Conservation (phyloP, 2,113 vertebrate genomes). For the Ictidomys tridecemlineatus region DNA sequence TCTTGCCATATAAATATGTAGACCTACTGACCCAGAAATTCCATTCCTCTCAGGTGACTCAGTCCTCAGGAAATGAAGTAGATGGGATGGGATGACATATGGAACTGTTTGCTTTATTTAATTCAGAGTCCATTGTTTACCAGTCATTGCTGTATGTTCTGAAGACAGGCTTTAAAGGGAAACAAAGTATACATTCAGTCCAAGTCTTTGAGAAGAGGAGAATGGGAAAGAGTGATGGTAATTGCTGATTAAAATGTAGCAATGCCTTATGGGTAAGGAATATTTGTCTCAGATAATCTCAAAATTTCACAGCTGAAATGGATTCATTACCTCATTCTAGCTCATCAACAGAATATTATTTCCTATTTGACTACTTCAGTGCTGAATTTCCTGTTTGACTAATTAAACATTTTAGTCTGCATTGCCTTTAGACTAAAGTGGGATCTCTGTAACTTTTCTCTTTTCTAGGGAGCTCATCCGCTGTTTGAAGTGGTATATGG, state of each 20-base stretch:
- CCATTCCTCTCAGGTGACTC: neutral
- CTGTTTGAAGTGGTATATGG: slow-evolving; percentile 99
- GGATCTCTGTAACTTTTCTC: slow-evolving; percentile 65
- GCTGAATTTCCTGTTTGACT: slow-evolving; percentile 13
- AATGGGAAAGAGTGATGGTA: neutral
- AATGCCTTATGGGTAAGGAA: neutral
- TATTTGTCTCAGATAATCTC: neutral
- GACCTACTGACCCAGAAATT: neutral
- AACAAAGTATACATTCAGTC: neutral
- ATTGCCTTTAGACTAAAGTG: slow-evolving; percentile 1
- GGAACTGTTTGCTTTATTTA: neutral
- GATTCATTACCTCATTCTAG: neutral
- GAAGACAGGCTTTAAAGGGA: slow-evolving; percentile 30
- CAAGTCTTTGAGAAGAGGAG: slow-evolving; percentile 1
- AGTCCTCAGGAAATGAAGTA: neutral
- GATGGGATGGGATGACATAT: neutral
- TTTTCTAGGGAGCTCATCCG: slow-evolving; percentile 95
- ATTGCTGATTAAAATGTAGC: slow-evolving; percentile 31
- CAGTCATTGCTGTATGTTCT: neutral
- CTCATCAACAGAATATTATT: slow-evolving; percentile 36
- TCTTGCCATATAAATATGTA: neutral
- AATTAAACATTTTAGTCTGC: neutral
- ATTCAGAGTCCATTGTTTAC: neutral
- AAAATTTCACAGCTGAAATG: neutral
- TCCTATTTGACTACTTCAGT: slow-evolving; percentile 37